A percentile compares a stretch with the other conserved stretches of the same genome.
Conservation (phyloP, 2,888 invertebrate species). For the Machimus atricapillus region DNA sequence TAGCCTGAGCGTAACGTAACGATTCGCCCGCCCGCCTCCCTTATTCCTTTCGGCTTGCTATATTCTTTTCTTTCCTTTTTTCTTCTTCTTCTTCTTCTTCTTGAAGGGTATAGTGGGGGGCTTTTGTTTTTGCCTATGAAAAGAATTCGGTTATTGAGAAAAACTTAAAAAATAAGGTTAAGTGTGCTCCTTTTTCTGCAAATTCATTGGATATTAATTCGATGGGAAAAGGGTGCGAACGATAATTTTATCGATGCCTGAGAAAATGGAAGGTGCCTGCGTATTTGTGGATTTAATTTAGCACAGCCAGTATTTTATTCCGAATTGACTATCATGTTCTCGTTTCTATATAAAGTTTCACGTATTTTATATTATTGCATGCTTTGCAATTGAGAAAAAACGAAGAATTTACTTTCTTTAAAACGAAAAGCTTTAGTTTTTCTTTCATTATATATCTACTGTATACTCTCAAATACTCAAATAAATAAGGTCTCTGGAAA, state of each 20-base stretch:
- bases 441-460: no score
- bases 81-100: neutral
- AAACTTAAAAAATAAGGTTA: constrained; percentile 29
- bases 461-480: no score
- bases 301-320: neutral
- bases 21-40: neutral
- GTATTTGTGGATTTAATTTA: constrained; percentile 7
- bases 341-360: neutral
- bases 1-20: neutral
- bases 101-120: neutral
- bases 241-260: neutral
- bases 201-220: constrained; percentile 32
- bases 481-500: no score
- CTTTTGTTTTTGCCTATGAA: neutral
- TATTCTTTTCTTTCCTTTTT: neutral
- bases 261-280: neutral
- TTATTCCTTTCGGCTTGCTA: neutral
- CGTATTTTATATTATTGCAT: neutral
- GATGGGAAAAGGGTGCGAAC: constrained; percentile 6
- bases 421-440: no score
- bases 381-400: neutral
- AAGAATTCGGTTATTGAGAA: constrained; percentile 17
- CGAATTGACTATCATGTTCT: neutral
- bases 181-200: constrained; percentile 34
- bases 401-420: neutral